A percentile compares a stretch with the other conserved stretches of the same genome.
These are phyloP conservation scores for Psophia crepitans DNA, from an alignment of 2,113 vertebrate species.

Conservation along the genomic window DNA sequence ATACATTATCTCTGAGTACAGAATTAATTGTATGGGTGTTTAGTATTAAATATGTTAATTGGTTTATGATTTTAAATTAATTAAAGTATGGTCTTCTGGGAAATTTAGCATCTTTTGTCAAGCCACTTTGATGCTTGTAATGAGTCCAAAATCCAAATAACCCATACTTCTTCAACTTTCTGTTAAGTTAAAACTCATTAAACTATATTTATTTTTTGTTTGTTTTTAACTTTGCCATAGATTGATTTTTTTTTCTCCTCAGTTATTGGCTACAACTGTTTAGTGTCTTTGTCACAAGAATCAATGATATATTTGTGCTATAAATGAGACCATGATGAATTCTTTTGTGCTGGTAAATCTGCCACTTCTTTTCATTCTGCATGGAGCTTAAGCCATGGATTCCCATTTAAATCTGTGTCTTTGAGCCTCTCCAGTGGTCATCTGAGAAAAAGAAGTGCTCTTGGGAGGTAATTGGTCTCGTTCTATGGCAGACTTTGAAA, in stretches of 20 bases:
- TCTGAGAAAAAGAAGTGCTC: not conserved
- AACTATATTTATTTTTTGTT: not conserved
- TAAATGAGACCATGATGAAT: not conserved
- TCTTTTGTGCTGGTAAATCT: not conserved
- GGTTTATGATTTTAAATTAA: conserved; percentile 39
- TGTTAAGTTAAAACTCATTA: not conserved
- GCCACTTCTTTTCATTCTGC: not conserved
- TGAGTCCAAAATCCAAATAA: not conserved
- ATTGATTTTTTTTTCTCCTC: not conserved
- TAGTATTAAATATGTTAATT: conserved; percentile 29
- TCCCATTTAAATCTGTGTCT: not conserved
- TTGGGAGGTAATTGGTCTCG: not conserved
- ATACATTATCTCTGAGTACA: not conserved
- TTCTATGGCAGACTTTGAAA: not conserved
- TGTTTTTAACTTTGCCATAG: not conserved
- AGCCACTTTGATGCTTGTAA: not conserved
- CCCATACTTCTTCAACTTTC: not conserved
- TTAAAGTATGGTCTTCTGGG: conserved; percentile 14
- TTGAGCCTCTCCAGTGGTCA: not conserved
- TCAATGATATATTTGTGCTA: not conserved
- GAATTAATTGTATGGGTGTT: not conserved
- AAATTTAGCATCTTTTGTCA: conserved; percentile 4
- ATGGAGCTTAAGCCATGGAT: not conserved
- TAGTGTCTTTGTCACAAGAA: not conserved
- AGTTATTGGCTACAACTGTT: not conserved